These are phyloP conservation scores for Dasyurus viverrinus DNA, from an alignment of 2,113 vertebrate genomes.

Conservation along the genomic window DNA sequence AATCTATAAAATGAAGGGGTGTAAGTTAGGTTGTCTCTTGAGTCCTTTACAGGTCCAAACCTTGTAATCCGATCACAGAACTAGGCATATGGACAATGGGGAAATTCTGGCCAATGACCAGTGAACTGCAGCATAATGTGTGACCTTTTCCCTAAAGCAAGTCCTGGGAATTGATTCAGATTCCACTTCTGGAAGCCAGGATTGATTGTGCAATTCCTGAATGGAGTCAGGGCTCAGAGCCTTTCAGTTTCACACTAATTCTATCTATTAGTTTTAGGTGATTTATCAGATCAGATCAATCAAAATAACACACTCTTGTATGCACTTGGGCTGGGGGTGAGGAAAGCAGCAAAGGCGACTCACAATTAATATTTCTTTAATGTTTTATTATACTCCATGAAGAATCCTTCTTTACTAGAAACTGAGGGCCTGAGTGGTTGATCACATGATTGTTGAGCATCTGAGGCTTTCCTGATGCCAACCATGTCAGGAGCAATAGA, in stretches of 20 bases:
- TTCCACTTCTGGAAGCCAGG: neutral
- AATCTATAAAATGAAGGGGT: neutral
- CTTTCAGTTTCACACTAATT: neutral
- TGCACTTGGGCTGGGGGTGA: neutral
- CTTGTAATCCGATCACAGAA: neutral
- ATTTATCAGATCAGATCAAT: conserved; percentile 14
- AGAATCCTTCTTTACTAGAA: neutral
- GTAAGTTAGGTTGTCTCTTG: neutral
- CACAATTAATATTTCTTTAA: neutral
- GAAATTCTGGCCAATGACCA: conserved; percentile 24
- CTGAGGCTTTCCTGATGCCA: neutral
- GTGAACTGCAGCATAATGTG: neutral
- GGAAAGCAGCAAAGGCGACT: neutral
- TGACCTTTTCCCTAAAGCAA: conserved; percentile 19
- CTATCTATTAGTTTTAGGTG: neutral
- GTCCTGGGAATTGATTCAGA: conserved; percentile 9
- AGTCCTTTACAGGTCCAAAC: neutral
- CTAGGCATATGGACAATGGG: neutral
- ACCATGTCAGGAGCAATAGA: neutral
- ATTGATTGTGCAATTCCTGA: neutral
- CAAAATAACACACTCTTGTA: conserved; percentile 4
- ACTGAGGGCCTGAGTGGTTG: neutral
- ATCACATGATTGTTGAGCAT: neutral
- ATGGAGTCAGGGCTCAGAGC: conserved; percentile 1
- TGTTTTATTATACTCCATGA: neutral